These are phyloP conservation scores for Drosophila tani DNA, from an alignment of 1,140 invertebrate species.

Conservation along the genomic window DNA sequence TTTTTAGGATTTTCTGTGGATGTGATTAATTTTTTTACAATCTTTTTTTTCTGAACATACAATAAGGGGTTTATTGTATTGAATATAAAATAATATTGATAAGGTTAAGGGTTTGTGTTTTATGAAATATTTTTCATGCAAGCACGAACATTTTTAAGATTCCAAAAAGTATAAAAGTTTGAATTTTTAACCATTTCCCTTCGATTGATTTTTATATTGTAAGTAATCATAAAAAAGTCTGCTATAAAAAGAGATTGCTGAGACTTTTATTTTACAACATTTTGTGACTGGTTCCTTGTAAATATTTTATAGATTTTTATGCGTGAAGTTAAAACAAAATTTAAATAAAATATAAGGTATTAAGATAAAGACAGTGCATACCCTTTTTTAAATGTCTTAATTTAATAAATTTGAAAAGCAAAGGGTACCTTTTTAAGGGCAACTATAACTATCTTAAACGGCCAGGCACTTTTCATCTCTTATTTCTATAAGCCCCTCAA, in stretches of 20 bases:
- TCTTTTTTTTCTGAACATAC: not conserved
- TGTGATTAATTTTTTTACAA: not conserved
- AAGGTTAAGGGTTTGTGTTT: not conserved
- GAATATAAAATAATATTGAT: slow-evolving; percentile 2
- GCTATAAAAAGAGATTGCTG: not conserved
- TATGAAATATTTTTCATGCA: too few species aligned
- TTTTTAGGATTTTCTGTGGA: not conserved
- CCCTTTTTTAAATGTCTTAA: not conserved
- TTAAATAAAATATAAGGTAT: too few species aligned
- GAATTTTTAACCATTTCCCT: not conserved
- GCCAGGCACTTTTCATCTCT: slow-evolving; percentile 24
- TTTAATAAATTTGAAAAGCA: not conserved
- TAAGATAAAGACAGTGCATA: not conserved
- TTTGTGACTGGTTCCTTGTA: too few species aligned
- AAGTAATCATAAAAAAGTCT: not conserved
- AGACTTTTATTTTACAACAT: not conserved
- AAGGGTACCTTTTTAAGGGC: too few species aligned
- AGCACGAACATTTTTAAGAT: not conserved
- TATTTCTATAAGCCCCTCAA: slow-evolving; percentile 16
- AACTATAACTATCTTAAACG: slow-evolving; percentile 13
- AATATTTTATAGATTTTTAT: not conserved
- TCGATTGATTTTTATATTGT: slow-evolving; percentile 5
- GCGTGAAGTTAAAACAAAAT: not conserved
- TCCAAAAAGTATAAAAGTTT: not conserved
- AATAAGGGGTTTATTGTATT: too few species aligned